A percentile compares a stretch with the other conserved stretches of the same genome.
These are phyloP conservation scores for Trissoscelio sp. DNA, from an alignment of 2,888 invertebrate species.

Conservation along the genomic window DNA sequence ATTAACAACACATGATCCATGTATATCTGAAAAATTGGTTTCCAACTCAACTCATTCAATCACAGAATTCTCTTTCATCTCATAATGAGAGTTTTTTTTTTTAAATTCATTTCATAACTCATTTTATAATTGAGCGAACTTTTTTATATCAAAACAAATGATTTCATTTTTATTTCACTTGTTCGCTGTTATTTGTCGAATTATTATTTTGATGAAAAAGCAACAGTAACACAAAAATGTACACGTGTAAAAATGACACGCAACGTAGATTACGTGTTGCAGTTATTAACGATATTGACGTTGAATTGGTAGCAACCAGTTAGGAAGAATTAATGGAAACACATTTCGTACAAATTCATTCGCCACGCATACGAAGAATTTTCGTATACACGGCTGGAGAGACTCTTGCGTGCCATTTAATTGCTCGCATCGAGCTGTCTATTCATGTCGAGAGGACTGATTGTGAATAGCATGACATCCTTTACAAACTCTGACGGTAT, in stretches of 20 bases:
- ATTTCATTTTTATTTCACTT: background rate
- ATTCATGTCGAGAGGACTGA: slow-evolving; percentile 65
- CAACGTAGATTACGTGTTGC: slow-evolving; percentile 19
- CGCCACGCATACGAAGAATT: slow-evolving; percentile 55
- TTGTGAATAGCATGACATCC: slow-evolving; percentile 58
- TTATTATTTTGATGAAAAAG: background rate
- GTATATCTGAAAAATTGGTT: slow-evolving; percentile 41
- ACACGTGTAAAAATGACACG: slow-evolving; percentile 25
- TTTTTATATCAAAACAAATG: background rate
- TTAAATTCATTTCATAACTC: slow-evolving; percentile 16
- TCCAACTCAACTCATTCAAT: slow-evolving; percentile 40
- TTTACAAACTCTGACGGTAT: slow-evolving; percentile 49
- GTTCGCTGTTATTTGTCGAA: background rate
- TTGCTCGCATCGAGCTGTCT: slow-evolving; percentile 65
- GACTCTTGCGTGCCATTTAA: slow-evolving; percentile 65
- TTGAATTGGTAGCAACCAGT: slow-evolving; percentile 45
- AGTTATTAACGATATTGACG: slow-evolving; percentile 51
- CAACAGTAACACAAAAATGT: too few relatives aligned
- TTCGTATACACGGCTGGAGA: slow-evolving; percentile 57
- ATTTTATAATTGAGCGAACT: background rate
- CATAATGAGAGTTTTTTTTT: background rate
- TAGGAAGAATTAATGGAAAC: slow-evolving; percentile 54
- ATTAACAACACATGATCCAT: slow-evolving; percentile 42
- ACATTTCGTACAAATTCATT: slow-evolving; percentile 59
- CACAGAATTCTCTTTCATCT: slow-evolving; percentile 16